Evolutionary conservation across 2,113 vertebrate genomes (phyloP), one percentile per base, ranked within the genome.

Genomic region (Pleuronectes platessa): DNA sequence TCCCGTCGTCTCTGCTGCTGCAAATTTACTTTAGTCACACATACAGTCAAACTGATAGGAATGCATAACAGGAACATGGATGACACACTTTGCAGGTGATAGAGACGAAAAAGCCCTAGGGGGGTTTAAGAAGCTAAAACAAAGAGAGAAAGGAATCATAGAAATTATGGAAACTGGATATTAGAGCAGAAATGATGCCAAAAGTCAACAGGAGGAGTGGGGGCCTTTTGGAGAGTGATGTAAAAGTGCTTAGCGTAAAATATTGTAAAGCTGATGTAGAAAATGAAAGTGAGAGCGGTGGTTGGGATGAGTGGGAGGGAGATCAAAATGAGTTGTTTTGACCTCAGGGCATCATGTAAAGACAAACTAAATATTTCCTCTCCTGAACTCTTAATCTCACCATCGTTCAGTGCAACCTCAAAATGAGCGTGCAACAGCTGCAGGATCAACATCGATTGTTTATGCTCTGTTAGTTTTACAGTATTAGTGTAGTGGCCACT

Each of bases 171-270:
- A 79, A 79, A 76, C 21, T 66, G 26, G 26, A 84, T 78, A 54
- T 68, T 54, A 31, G 79, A 78, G 68, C 13, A 15, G 53, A 75
- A 85, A 72, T 45, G 23, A 55, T 76, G 74, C 51, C 77, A 15
- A 71, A 78, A 76, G 80, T 82, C 83, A 79, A 74, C 60, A 68
- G 82, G 26, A 65, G 42, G 73, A 74, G 54, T 64, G 74, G 51
- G 51, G 51, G 17, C 51, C 10, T 20, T 47, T 23, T 17, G 9
- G 75, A 54, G 40, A 42, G 12, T 11, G 40, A 42, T 42, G 12
- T 42, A 12, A 42, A 23, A 24, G 8, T 45, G 45, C 40, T 1
- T 15, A 0, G 27, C 1, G 20, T 27, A 7, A 54, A 68, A 60
- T 70, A 42, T 81, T 79, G 49, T 5, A 49, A 49, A 49, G 14